Base-by-base conservation (phyloP, 2,888 invertebrate species). In the Timema podura region DNA sequence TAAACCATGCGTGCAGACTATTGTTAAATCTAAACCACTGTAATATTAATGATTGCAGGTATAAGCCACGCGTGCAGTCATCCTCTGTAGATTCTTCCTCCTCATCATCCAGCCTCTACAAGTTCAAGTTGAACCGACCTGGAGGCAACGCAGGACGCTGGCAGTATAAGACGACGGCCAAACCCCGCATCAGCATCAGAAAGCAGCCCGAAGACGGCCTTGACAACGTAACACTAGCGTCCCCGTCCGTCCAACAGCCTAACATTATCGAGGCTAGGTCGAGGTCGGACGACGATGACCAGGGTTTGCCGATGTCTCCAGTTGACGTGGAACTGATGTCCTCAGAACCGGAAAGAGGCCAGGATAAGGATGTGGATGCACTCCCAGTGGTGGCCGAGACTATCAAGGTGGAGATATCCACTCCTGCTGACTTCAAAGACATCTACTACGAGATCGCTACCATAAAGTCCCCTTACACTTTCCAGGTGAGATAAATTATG, bases 131-230 rank as follows among this genome's bases (percentile, higher is more conserved):
- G 61, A 91, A 92, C 78, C 85, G 93, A 64, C 86, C 92, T 13
- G 61, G 61, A 30, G 61, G 61, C 30, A 30, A 30, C 30, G 92
- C 91, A 65, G 93, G 94, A 68, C 88, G 95, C 75, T 95, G 95
- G 95, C 92, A 93, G 76, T 95, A 94, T 81, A 94, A 93, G 82
- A 93, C 94, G 10, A 91, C 93, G 45, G 90, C 93, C 0, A 95
- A 93, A 80, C 94, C 95, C 5, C 87, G 93, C 79, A 89, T 95
- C 9, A 88, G 88, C 67, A 93, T 94, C 75, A 61, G 73, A n/a
- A 70, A 71, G 67, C 64, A 68, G 30, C 48, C 51, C 30, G 66
- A 77, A 76, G 73, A 73, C 57, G 61, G 73, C 61, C 70, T 47
- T 30, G 71, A 68, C 49, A 64, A 61, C 65, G 48, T 44, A 9